Evolutionary conservation across 2,113 vertebrate species (phyloP).

Genomic region (Sterna hirundo): DNA sequence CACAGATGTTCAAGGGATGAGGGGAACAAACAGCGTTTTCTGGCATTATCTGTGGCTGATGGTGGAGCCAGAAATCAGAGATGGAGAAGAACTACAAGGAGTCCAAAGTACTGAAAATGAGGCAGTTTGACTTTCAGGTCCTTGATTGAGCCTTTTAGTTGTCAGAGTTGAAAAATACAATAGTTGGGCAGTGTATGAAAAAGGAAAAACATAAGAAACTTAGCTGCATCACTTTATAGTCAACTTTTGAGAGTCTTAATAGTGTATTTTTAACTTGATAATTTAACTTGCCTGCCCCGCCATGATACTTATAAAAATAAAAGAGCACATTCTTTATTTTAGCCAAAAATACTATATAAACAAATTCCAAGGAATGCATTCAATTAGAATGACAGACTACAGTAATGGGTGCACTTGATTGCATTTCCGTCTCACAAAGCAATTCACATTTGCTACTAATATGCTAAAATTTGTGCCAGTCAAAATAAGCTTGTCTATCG

Average conservation of each 20-base stretch:
- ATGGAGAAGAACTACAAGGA: not conserved
- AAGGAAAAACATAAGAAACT: not conserved
- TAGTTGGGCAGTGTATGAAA: not conserved
- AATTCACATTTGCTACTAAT: constrained; percentile 38
- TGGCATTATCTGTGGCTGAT: not conserved
- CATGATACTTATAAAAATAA: constrained; percentile 12
- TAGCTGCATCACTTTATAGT: not conserved
- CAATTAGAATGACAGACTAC: constrained; percentile 14
- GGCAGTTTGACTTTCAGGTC: not conserved
- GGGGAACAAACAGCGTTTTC: not conserved
- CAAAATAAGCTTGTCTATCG: constrained; percentile 42
- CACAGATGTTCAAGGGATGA: not conserved
- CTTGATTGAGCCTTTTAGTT: not conserved
- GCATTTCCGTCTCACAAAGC: constrained; percentile 35
- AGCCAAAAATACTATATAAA: constrained; percentile 20
- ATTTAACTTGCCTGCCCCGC: not conserved
- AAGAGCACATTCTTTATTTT: not conserved
- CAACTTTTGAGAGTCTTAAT: not conserved
- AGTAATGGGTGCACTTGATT: not conserved
- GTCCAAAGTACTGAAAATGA: not conserved
- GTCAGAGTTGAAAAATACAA: not conserved
- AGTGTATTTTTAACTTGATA: constrained; percentile 11
- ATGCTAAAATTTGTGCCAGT: constrained; percentile 25
- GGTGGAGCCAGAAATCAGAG: not conserved
- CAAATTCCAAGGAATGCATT: not conserved